These are phyloP conservation scores for Diplosoma virens DNA, from an alignment of 23 tunicate species.

Conservation along the genomic window DNA sequence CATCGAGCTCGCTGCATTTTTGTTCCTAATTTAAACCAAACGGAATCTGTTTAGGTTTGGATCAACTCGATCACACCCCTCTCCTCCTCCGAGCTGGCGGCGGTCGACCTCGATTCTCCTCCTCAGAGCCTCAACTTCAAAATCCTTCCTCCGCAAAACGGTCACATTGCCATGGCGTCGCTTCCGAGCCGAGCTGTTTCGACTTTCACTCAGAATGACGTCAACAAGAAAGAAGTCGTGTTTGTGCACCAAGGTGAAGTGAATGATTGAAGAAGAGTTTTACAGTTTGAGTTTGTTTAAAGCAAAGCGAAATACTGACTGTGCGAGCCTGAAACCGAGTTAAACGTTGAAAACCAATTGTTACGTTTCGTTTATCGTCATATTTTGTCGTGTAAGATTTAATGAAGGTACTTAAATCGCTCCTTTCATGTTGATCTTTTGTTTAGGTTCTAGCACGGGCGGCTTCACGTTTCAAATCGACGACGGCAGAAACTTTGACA, in stretches of 20 bases:
- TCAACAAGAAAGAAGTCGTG: conserved; percentile 43
- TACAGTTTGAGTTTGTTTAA: not conserved
- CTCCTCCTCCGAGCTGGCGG: conserved; percentile 30
- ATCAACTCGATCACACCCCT: conserved; percentile 60
- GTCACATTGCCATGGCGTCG: conserved; percentile 30
- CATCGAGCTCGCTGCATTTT: too few relatives aligned
- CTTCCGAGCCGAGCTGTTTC: conserved; percentile 28
- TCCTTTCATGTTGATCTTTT: not conserved
- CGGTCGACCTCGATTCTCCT: conserved; percentile 64
- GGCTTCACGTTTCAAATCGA: conserved; percentile 84
- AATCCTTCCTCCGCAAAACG: conserved; percentile 70
- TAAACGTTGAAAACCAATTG: not conserved
- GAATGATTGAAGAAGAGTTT: not conserved
- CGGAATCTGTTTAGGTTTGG: conserved; percentile 69
- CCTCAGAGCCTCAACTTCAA: conserved; percentile 33
- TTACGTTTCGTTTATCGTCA: not conserved
- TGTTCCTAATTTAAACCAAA: too few relatives aligned
- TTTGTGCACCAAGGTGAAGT: conserved; percentile 76
- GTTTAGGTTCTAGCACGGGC: conserved; percentile 65
- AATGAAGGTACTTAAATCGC: not conserved
- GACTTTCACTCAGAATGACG: conserved; percentile 62
- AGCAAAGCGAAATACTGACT: not conserved
- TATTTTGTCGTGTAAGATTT: not conserved
- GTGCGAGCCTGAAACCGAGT: not conserved
- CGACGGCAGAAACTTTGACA: conserved; percentile 60